Conservation (phyloP, 2,113 vertebrate species). For the Talpa occidentalis region DNA sequence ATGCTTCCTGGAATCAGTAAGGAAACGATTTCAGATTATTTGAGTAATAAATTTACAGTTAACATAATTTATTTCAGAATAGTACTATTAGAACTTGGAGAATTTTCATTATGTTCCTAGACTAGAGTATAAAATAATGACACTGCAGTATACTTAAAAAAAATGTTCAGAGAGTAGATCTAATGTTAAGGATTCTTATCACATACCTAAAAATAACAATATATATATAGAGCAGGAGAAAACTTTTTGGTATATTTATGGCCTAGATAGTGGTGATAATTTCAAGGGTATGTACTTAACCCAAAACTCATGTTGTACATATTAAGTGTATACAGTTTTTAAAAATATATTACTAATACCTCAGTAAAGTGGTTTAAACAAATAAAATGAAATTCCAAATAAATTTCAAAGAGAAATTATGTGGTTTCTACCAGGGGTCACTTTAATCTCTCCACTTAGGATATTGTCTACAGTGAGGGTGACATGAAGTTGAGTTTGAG, state of each 20-base stretch:
- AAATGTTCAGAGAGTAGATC: background rate
- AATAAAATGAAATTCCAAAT: background rate
- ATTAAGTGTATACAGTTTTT: background rate
- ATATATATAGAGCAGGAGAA: background rate
- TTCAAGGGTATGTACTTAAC: background rate
- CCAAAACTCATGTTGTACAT: background rate
- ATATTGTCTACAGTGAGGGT: background rate
- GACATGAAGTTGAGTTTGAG: background rate
- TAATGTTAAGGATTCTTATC: background rate
- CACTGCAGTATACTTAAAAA: background rate
- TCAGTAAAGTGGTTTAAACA: background rate
- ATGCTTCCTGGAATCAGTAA: conserved; percentile 40
- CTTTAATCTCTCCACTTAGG: background rate
- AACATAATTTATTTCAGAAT: background rate
- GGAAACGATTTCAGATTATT: conserved; percentile 31
- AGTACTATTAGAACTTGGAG: background rate
- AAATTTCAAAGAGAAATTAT: background rate
- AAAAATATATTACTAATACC: background rate
- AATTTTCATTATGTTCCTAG: background rate
- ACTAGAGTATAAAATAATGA: background rate
- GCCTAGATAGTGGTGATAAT: background rate
- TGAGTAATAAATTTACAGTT: conserved; percentile 50
- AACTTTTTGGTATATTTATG: background rate
- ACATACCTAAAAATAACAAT: background rate
- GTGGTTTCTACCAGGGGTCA: background rate